Base-by-base conservation (phyloP, 1,140 invertebrate species). In the Drepana arcuata region DNA sequence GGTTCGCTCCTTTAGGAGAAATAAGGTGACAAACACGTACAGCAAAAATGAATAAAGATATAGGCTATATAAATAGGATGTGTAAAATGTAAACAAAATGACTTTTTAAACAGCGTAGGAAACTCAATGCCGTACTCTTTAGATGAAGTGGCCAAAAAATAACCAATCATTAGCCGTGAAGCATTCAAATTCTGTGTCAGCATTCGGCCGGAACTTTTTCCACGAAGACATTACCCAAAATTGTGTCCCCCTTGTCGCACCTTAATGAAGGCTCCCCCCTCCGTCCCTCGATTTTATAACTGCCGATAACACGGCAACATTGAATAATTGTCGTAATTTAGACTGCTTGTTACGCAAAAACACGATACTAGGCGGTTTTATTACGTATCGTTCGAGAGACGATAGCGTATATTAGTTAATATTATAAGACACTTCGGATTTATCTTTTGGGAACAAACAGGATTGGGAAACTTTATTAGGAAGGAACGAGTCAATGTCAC, bases 261-360 rank as follows among this genome's bases (percentile, higher is more conserved):
- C 64, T 65, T 74, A 69, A 74, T 67, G 67, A 74, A 63, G 16
- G 31, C 11, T 13, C 29, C 21, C 38, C 41, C 39, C 41, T 41
- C 25, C 37, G 45, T 48, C 51, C 49, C 51, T 41, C 53, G 42
- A 59, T 58, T 53, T 58, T 53, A 53, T 47, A 56, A 66, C 68
- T 66, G 68, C 66, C 64, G 60, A 75, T 72, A 72, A 63, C 66
- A 57, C 47, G 37, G 59, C 47, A 51, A 68, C 71, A 71, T 71
- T 70, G 71, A 75, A 68, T 75, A 75, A 75, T 75, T 75, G 71
- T 69, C 60, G 61, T 69, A 63, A 71, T 74, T 74, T 69, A 62
- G 67, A 53, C 59, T 56, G 58, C 62, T 69, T 71, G 65, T 70
- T 72, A 64, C 50, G 56, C 55, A 63, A 69, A 68, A 68, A 74